These are phyloP conservation scores for Macrotrachela quadricornifera DNA, from an alignment of 1,140 invertebrate genomes.

Conservation along the genomic window DNA sequence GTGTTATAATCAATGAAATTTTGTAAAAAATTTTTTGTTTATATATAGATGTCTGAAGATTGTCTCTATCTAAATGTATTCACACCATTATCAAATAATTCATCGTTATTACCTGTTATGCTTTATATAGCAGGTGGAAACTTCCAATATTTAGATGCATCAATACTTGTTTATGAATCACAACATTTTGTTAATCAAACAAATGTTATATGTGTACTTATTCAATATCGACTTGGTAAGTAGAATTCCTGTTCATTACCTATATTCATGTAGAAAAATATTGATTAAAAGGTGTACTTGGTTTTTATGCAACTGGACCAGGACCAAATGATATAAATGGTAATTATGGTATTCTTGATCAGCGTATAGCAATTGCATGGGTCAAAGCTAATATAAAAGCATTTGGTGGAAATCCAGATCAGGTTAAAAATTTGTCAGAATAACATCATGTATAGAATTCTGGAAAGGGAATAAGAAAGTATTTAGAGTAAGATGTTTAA, in stretches of 20 bases:
- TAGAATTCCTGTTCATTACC: no score
- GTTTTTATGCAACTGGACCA: slow-evolving; percentile 5
- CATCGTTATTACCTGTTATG: slow-evolving; percentile 49
- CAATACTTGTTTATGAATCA: slow-evolving; percentile 78
- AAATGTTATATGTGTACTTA: slow-evolving; percentile 63
- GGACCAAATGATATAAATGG: slow-evolving; percentile 10
- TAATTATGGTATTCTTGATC: slow-evolving; percentile 18
- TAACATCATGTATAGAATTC: no score
- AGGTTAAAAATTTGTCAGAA: background rate
- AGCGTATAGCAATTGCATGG: slow-evolving; percentile 15
- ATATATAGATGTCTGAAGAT: slow-evolving; percentile 42
- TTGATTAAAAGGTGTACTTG: background rate
- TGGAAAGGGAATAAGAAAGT: no score
- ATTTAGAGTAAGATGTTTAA: no score
- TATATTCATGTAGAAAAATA: background rate
- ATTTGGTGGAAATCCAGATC: slow-evolving; percentile 16
- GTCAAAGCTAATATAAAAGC: slow-evolving; percentile 15
- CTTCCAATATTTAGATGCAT: slow-evolving; percentile 60
- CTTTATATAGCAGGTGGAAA: slow-evolving; percentile 71
- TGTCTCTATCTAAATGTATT: slow-evolving; percentile 83
- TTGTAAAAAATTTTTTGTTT: no score
- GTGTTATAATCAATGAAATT: no score
- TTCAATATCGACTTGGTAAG: slow-evolving; percentile 66
- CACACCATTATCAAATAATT: slow-evolving; percentile 34
- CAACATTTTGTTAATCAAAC: slow-evolving; percentile 49